phyloP scores from a whole-genome alignment of 2,888 invertebrate species.

The Autographa pulchrina region DNA sequence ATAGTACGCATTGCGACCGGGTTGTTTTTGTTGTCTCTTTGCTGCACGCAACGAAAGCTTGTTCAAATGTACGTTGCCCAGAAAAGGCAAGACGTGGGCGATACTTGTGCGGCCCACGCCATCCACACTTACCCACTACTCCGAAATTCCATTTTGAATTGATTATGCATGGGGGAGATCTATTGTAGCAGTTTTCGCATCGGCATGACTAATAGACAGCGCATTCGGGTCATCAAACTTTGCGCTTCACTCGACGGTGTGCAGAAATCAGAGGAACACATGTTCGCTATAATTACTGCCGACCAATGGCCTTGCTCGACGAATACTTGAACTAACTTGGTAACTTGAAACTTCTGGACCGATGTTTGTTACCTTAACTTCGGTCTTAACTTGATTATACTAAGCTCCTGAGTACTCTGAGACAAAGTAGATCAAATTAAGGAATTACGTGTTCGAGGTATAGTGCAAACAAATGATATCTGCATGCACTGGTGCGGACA shows the following conservation, averaged over 20 bases:
- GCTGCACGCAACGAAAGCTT: constrained; percentile 75
- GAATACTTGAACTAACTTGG: constrained; percentile 63
- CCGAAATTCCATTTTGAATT: constrained; percentile 55
- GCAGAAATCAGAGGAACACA: constrained; percentile 62
- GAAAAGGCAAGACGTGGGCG: constrained; percentile 73
- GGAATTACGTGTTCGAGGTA: constrained; percentile 36
- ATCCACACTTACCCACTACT: constrained; percentile 56
- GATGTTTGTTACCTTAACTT: constrained; percentile 62
- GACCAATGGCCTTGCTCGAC: constrained; percentile 64
- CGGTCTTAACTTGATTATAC: constrained; percentile 60
- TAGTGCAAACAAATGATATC: constrained; percentile 4
- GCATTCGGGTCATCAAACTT: constrained; percentile 72
- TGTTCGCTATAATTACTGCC: constrained; percentile 65
- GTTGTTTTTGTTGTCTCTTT: constrained; percentile 52
- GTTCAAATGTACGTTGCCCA: constrained; percentile 66
- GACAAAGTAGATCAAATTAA: constrained; percentile 44
- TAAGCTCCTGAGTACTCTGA: constrained; percentile 24
- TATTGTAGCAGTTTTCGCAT: constrained; percentile 46
- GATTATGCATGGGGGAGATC: constrained; percentile 53
- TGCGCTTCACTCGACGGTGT: constrained; percentile 55
- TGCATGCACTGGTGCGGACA: not conserved
- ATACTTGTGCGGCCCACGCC: constrained; percentile 62
- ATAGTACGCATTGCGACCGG: constrained; percentile 54
- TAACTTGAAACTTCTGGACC: constrained; percentile 57
- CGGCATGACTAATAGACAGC: constrained; percentile 61